Conservation (phyloP, 2,797 vertebrate species). For the Chloroceryle amazona region DNA sequence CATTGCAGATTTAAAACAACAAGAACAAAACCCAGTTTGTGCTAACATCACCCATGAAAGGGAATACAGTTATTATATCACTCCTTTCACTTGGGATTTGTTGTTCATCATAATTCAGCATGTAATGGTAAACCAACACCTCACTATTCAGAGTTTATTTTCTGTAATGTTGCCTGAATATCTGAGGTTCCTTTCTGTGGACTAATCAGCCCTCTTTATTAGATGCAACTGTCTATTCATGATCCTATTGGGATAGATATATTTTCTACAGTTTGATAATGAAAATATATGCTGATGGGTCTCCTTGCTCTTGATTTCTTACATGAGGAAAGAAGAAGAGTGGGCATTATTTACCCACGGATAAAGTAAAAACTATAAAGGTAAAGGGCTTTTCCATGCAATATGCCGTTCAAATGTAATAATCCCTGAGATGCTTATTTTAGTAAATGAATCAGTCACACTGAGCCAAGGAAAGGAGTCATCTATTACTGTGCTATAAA, state of each 20-base stretch:
- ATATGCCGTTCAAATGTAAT: slow-evolving; percentile 71
- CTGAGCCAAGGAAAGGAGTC: slow-evolving; percentile 52
- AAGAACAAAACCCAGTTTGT: neutral
- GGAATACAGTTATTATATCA: neutral
- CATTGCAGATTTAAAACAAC: neutral
- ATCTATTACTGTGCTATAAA: slow-evolving; percentile 69
- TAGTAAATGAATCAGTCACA: slow-evolving; percentile 76
- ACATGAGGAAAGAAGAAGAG: slow-evolving; percentile 33
- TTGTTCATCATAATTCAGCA: slow-evolving; percentile 51
- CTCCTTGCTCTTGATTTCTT: slow-evolving; percentile 66
- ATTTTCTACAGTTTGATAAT: slow-evolving; percentile 64
- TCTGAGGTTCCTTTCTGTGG: neutral
- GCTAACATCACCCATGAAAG: neutral
- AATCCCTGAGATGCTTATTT: slow-evolving; percentile 77
- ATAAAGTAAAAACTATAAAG: slow-evolving; percentile 77
- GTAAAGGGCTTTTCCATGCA: slow-evolving; percentile 72
- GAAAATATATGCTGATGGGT: slow-evolving; percentile 64
- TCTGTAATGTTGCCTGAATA: slow-evolving; percentile 6
- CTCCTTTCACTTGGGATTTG: slow-evolving; percentile 38
- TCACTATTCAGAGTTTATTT: slow-evolving; percentile 49
- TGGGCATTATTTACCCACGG: slow-evolving; percentile 68
- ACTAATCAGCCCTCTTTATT: slow-evolving; percentile 61
- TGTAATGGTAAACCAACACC: slow-evolving; percentile 7
- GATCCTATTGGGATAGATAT: slow-evolving; percentile 66
- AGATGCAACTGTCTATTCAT: slow-evolving; percentile 53